Conservation (phyloP, 2,797 vertebrate species). For the Molossus molossus region DNA sequence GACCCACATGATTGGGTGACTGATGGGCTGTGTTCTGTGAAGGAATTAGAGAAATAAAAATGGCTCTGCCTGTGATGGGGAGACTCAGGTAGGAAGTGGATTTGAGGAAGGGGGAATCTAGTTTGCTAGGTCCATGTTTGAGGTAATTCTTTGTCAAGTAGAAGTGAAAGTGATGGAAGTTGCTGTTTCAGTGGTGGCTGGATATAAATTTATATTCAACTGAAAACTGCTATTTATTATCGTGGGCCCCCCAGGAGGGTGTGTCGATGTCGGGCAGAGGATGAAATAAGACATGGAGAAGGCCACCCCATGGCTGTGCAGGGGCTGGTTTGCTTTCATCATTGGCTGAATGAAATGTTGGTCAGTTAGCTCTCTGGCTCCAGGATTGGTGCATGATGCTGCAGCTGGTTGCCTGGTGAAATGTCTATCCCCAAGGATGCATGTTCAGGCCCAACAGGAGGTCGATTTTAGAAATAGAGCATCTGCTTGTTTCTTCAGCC, state of each 20-base stretch:
- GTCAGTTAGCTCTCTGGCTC: not conserved
- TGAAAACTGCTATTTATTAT: rapidly evolving
- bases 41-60: not conserved
- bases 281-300: rapidly evolving
- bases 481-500: not conserved
- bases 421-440: not conserved
- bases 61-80: no score
- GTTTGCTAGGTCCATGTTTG: not conserved
- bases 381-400: not conserved
- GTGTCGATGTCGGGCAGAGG: rapidly evolving
- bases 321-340: no score
- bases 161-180: not conserved
- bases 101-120: not conserved
- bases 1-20: not conserved
- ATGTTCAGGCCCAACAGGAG: rapidly evolving
- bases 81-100: not conserved
- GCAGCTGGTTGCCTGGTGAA: not conserved
- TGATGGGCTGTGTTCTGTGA: not conserved
- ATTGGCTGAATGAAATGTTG: not conserved
- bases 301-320: not conserved
- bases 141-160: not conserved
- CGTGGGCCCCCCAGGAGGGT: rapidly evolving
- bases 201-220: not conserved
- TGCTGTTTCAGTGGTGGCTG: not conserved
- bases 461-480: not conserved